A percentile compares a stretch with the other conserved stretches of the same genome.
Evolutionary conservation across 2,888 invertebrate species (phyloP).

Genomic region (Trissoscelio sp.): DNA sequence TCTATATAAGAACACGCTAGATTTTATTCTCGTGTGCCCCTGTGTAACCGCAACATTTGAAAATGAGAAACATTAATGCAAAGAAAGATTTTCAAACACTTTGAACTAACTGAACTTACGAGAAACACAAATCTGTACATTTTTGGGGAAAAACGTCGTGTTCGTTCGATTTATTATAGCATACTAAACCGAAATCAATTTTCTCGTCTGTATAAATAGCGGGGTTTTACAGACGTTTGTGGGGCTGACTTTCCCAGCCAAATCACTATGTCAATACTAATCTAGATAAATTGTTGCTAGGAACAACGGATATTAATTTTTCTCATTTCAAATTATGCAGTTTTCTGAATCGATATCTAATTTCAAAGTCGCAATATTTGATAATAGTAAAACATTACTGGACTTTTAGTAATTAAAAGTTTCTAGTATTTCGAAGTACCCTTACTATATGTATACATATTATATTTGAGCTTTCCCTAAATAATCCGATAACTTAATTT

Average conservation of each 20-base stretch:
- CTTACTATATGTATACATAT: too few species aligned
- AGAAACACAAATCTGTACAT: slow-evolving; percentile 34
- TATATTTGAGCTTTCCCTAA: too few species aligned
- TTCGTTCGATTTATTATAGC: slow-evolving; percentile 43
- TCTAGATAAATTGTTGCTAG: slow-evolving; percentile 59
- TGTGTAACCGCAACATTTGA: not conserved
- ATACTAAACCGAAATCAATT: slow-evolving; percentile 50
- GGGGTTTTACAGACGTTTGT: slow-evolving; percentile 41
- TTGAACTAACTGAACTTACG: slow-evolving; percentile 42
- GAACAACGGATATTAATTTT: slow-evolving; percentile 46
- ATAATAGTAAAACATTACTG: too few species aligned
- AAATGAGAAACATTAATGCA: not conserved
- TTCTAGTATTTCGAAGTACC: too few species aligned
- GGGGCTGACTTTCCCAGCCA: slow-evolving; percentile 54
- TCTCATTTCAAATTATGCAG: slow-evolving; percentile 4
- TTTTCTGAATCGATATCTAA: slow-evolving; percentile 11
- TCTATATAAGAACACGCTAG: not conserved
- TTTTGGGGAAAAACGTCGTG: slow-evolving; percentile 32
- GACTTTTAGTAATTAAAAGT: too few species aligned
- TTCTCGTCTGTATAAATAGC: slow-evolving; percentile 55
- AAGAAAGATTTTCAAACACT: not conserved
- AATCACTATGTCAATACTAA: slow-evolving; percentile 52
- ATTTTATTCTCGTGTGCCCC: not conserved
- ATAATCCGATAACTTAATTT: too few species aligned
- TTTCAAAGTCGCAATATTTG: too few species aligned